Conservation (phyloP, 2,888 invertebrate genomes). For the Acanthosoma haemorrhoidale region DNA sequence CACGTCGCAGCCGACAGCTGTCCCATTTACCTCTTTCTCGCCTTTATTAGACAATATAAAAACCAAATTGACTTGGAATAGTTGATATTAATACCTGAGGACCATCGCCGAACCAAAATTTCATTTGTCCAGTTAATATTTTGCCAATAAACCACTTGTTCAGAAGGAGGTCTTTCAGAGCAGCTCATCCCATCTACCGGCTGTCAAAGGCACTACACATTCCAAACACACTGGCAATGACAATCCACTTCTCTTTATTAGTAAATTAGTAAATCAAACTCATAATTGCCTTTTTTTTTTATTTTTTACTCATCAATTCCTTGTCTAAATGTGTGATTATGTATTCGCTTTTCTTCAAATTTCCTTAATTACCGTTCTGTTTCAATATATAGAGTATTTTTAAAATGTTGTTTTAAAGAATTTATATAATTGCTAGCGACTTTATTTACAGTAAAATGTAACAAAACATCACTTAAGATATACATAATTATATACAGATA, state of each 20-base stretch:
- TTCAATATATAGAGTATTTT: too few relatives aligned
- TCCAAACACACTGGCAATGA: background rate
- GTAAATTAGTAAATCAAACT: background rate
- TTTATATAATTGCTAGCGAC: background rate
- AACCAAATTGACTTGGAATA: too few relatives aligned
- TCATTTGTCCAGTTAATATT: too few relatives aligned
- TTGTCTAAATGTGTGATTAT: too few relatives aligned
- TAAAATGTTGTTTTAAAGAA: too few relatives aligned
- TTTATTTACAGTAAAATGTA: conserved; percentile 4
- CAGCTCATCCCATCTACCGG: background rate
- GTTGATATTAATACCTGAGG: too few relatives aligned
- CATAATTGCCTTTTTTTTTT: background rate
- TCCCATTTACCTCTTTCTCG: too few relatives aligned
- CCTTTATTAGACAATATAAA: too few relatives aligned
- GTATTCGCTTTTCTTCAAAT: background rate
- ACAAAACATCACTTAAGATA: conserved; percentile 1
- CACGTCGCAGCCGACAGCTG: too few relatives aligned
- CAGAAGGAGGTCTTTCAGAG: background rate
- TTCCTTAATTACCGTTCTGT: too few relatives aligned
- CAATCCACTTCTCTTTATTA: background rate
- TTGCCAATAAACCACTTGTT: background rate
- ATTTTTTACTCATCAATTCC: background rate
- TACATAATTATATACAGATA: conserved; percentile 7
- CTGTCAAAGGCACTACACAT: background rate
- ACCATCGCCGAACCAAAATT: too few relatives aligned